phyloP scores from a whole-genome alignment of 1,140 invertebrate species.

The Achroia grisella region DNA sequence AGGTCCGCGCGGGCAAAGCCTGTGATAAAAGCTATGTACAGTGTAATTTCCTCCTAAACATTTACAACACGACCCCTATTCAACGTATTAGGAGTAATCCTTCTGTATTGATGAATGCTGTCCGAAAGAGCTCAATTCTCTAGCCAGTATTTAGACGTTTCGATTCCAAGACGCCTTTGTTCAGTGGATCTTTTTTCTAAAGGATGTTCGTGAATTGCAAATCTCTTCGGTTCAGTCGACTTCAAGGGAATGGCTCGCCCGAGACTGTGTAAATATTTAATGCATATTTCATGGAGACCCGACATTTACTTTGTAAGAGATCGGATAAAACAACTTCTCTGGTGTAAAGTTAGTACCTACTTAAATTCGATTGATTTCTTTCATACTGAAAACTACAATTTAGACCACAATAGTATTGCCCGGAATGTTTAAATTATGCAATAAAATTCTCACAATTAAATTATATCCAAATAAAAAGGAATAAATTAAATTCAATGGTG shows the following conservation, averaged over 20 bases:
- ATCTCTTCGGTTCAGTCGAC: conserved; percentile 55
- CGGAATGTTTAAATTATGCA: neutral
- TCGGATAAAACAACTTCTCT: conserved; percentile 43
- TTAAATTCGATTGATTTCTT: neutral
- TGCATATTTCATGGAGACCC: conserved; percentile 64
- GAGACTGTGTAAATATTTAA: conserved; percentile 67
- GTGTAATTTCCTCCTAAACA: too few relatives aligned
- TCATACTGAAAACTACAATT: neutral
- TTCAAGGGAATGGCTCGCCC: conserved; percentile 49
- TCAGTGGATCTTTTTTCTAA: conserved; percentile 51
- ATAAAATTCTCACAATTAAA: too few relatives aligned
- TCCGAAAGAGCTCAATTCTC: too few relatives aligned
- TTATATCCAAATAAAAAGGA: too few relatives aligned
- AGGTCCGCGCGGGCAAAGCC: too few relatives aligned
- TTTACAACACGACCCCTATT: too few relatives aligned
- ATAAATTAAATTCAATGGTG: too few relatives aligned
- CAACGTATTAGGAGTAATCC: too few relatives aligned
- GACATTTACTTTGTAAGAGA: conserved; percentile 58
- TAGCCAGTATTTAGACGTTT: conserved; percentile 40
- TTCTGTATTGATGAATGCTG: too few relatives aligned
- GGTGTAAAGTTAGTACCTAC: conserved; percentile 10
- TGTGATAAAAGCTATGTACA: too few relatives aligned
- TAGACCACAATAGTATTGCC: too few relatives aligned
- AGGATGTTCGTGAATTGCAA: conserved; percentile 66
- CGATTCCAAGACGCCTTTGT: conserved; percentile 38